Base-by-base conservation (phyloP, 2,113 vertebrate species). In the Pseudorasbora parva region DNA sequence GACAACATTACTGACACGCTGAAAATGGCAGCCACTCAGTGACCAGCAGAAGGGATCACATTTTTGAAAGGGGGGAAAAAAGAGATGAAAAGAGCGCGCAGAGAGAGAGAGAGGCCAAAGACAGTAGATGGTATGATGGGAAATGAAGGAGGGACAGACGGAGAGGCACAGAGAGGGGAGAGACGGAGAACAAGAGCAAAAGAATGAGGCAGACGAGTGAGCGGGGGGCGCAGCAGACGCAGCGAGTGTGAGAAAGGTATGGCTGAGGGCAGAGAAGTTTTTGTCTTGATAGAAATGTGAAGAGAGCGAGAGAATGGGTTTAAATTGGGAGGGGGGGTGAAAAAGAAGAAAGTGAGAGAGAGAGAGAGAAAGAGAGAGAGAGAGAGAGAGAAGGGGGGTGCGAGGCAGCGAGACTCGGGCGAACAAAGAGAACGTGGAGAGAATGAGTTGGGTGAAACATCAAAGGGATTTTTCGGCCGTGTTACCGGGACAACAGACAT, bases 401-500 rank as follows among this genome's bases (percentile, higher is more conserved):
- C 92, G 93, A 92, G 94, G 93, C 92, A 94, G 93, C 88, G 93
- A 93, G 94, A 93, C 92, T 93, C 87, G 91, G 92, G 91, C 90
- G 92, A 94, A 94, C 93, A 95, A 95, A 94, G 94, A 92, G 93
- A 95, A 94, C 92, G 94, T 94, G 94, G 92, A 94, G 94, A 94
- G 94, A 95, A 94, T 94, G 94, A 94, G 92, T 92, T 92, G 93
- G 92, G 94, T 93, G 93, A 93, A 94, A 95, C 94, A 94, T 95
- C 94, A 95, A 95, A 95, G 93, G 93, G 93, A 94, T 95, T 94
- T 95, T 94, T 95, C 91, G 92, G 92, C 91, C 94, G 90, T 92
- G 94, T 94, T 95, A 94, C 94, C 94, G 93, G 94, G 94, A 94
- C 94, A 94, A 95, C 94, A 95, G 94, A 94, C 93, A 95, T 95